A percentile compares a stretch with the other conserved stretches of the same genome.
Conservation (phyloP, 1,140 invertebrate species). For the Aphelenchoides fujianensis region DNA sequence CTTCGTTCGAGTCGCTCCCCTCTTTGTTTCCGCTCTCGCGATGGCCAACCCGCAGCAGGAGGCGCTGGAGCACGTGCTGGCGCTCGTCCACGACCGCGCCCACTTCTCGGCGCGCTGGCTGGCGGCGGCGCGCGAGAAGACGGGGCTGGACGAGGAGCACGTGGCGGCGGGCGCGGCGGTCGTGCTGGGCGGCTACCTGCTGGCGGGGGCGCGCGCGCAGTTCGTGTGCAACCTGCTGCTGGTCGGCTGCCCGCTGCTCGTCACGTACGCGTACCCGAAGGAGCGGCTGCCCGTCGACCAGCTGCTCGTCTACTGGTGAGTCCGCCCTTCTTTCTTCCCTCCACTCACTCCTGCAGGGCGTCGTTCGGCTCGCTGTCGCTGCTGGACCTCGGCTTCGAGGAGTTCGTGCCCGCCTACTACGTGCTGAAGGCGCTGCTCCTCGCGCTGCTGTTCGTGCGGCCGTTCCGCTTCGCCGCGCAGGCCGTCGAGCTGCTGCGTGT, state of each 20-base stretch:
- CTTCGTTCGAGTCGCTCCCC: too few species aligned
- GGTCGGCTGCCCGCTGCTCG: conserved; percentile 23
- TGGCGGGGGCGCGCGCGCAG: conserved; percentile 22
- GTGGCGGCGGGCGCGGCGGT: conserved; percentile 21
- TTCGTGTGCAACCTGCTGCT: conserved; percentile 37
- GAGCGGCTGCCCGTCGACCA: conserved; percentile 27
- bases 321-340: too few species aligned
- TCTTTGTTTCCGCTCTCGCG: too few species aligned
- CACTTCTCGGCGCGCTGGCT: conserved; percentile 31
- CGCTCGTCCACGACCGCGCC: not conserved
- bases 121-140: not conserved
- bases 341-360: conserved; percentile 31
- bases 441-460: conserved; percentile 33
- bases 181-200: conserved; percentile 20
- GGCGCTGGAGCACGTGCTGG: not conserved
- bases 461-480: conserved; percentile 28
- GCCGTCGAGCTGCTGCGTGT: conserved; percentile 25
- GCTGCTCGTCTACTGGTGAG: too few species aligned
- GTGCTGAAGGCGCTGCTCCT: conserved; percentile 37
- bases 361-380: conserved; percentile 33
- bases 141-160: conserved; percentile 20
- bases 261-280: conserved; percentile 36
- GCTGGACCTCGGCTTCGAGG: conserved; percentile 31
- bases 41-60: too few species aligned
- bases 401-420: conserved; percentile 34